Conservation (phyloP, 2,113 vertebrate species). For the Salvator merianae region DNA sequence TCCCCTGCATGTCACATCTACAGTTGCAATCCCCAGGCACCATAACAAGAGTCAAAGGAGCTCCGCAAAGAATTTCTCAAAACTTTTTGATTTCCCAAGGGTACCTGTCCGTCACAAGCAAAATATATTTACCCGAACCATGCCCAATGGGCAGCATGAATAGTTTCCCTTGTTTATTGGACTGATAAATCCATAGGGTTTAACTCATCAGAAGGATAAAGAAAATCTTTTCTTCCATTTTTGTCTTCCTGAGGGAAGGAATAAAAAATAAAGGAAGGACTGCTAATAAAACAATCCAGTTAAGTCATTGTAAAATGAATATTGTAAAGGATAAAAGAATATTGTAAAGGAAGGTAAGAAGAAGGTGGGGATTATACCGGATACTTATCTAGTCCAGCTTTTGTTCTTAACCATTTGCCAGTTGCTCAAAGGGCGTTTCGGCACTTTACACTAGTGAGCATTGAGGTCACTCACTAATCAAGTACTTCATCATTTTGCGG, state of each 20-base stretch:
- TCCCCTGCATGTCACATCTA: too few relatives aligned
- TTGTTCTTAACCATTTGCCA: too few relatives aligned
- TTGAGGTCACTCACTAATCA: too few relatives aligned
- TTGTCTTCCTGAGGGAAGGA: neutral
- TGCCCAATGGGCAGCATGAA: neutral
- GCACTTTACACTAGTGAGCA: too few relatives aligned
- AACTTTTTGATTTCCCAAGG: too few relatives aligned
- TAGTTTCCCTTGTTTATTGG: neutral
- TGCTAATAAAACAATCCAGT: neutral
- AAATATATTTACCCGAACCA: neutral
- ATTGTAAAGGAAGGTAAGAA: neutral
- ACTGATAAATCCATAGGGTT: neutral
- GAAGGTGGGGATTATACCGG: neutral
- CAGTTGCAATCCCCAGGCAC: too few relatives aligned
- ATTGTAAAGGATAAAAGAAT: too few relatives aligned
- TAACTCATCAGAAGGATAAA: neutral
- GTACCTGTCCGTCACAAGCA: too few relatives aligned
- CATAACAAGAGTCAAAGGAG: too few relatives aligned
- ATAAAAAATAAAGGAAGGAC: neutral
- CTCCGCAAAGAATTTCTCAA: too few relatives aligned
- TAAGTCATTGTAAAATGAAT: neutral
- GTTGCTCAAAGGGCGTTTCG: too few relatives aligned
- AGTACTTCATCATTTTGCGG: too few relatives aligned
- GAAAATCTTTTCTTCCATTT: neutral
- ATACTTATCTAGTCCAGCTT: neutral